Evolutionary conservation across 1,140 invertebrate species (phyloP).

Genomic region (Dufourea novaeangliae): DNA sequence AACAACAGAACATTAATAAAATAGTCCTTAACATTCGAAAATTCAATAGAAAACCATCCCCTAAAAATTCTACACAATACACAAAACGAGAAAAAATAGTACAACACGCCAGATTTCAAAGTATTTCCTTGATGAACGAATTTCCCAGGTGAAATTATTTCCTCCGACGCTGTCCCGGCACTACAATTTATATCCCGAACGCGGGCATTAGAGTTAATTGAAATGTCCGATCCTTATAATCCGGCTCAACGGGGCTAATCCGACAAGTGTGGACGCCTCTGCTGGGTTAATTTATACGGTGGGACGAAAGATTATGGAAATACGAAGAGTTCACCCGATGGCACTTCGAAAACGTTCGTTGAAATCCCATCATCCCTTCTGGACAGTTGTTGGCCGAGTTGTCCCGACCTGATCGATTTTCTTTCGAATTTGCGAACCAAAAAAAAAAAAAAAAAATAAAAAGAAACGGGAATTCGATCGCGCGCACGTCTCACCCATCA

Average conservation of each 20-base stretch:
- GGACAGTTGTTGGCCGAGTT: background rate
- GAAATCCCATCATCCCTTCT: background rate
- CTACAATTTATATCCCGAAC: slow-evolving; percentile 40
- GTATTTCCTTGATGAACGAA: too few species aligned
- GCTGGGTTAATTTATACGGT: slow-evolving; percentile 57
- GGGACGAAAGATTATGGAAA: slow-evolving; percentile 56
- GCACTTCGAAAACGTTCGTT: background rate
- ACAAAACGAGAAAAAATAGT: too few species aligned
- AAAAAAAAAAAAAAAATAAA: too few species aligned
- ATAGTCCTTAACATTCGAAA: too few species aligned
- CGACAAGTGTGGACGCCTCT: slow-evolving; percentile 54
- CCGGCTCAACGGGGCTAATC: slow-evolving; percentile 55
- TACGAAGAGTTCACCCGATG: background rate
- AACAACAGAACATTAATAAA: too few species aligned
- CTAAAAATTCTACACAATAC: too few species aligned
- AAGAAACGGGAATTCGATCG: slow-evolving; percentile 41
- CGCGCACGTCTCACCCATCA: slow-evolving; percentile 60
- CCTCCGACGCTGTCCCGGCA: background rate
- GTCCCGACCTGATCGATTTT: background rate
- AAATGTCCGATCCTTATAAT: slow-evolving; percentile 54
- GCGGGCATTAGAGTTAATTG: slow-evolving; percentile 58
- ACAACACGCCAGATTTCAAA: too few species aligned
- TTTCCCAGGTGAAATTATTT: background rate
- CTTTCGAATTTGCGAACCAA: too few species aligned
- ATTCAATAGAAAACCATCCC: too few species aligned